These are phyloP conservation scores for Romanogobio albipinnatus DNA, from an alignment of 2,113 vertebrate genomes.

Conservation along the genomic window DNA sequence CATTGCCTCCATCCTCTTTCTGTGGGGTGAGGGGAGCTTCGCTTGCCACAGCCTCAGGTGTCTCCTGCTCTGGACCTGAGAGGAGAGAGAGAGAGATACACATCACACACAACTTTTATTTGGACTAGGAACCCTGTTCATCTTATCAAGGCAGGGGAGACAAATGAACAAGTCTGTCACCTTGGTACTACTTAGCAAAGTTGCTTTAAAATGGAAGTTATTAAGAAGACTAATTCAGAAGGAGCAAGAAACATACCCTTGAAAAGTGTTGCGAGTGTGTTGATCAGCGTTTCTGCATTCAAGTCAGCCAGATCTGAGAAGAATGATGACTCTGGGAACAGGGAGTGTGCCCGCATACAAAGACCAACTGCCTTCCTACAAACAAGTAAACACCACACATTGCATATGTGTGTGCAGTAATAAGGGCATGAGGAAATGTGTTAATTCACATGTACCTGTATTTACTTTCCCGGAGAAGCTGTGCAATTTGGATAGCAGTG, in stretches of 20 bases:
- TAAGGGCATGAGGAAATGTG: not conserved
- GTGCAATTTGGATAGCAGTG: slow-evolving; percentile 75
- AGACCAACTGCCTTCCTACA: slow-evolving; percentile 84
- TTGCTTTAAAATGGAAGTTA: not conserved
- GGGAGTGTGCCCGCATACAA: slow-evolving; percentile 70
- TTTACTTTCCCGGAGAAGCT: slow-evolving; percentile 83
- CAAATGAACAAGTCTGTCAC: not conserved
- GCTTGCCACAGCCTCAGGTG: slow-evolving; percentile 45
- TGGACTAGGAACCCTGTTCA: not conserved
- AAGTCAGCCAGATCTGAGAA: slow-evolving; percentile 73
- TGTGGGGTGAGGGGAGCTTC: slow-evolving; percentile 60
- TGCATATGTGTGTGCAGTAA: not conserved
- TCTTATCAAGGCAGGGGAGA: not conserved
- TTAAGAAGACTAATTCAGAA: not conserved
- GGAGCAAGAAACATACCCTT: slow-evolving; percentile 76
- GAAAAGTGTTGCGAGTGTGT: slow-evolving; percentile 80
- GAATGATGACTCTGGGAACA: slow-evolving; percentile 77
- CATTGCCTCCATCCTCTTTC: slow-evolving; percentile 48
- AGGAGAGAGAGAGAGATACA: not conserved
- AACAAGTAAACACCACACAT: not conserved
- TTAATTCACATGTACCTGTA: slow-evolving; percentile 79
- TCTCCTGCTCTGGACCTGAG: slow-evolving; percentile 72
- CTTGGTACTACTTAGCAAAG: not conserved
- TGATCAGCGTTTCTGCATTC: slow-evolving; percentile 71
- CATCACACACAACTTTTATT: not conserved